Evolutionary conservation across 2,113 vertebrate genomes (phyloP), one percentile per base, ranked within the genome.

Genomic region (Salvelinus namaycush): DNA sequence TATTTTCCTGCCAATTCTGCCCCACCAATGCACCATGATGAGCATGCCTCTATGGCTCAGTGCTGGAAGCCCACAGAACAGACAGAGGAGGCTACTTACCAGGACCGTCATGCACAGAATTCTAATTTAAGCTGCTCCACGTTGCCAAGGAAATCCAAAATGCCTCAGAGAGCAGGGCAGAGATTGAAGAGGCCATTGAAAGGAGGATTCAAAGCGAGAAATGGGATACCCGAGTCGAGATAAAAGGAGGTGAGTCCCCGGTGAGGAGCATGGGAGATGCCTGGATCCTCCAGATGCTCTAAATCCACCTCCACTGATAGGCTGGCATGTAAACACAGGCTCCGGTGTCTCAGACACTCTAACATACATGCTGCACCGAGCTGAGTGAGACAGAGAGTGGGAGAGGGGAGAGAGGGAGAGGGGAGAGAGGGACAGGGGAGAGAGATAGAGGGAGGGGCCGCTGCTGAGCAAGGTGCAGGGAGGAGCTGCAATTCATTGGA

Each of bases 51-150:
- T 80, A 73, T 73, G 84, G 79, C 86, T 88, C 86, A 70, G 76
- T 74, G 79, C 84, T 89, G 83, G 79, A 87, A 90, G 85, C 84
- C 86, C 87, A 86, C 79, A 83, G 87, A 77, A 90, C 88, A 90
- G 81, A 22, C 59, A 62, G n/a, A 62, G n/a, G 13, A 57, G 74
- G 89, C 88, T 90, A 89, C 92, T 93, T 90, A 94, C 93, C 93
- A 93, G 92, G 88, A 93, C 91, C 90, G 92, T 93, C 93, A 94
- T 93, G 92, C 91, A 88, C 91, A 92, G 92, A 90, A 92, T 93
- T 91, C 91, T 91, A 93, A 92, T 92, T 92, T 89, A 87, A 89
- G 91, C 89, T 89, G 85, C 87, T 92, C 92, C 93, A 94, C 93
- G 90, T 91, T 92, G 91, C 92, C 84, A 87, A 89, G 88, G 87